Evolutionary conservation across 2,113 vertebrate genomes (phyloP).

Genomic region (Mellivora capensis): DNA sequence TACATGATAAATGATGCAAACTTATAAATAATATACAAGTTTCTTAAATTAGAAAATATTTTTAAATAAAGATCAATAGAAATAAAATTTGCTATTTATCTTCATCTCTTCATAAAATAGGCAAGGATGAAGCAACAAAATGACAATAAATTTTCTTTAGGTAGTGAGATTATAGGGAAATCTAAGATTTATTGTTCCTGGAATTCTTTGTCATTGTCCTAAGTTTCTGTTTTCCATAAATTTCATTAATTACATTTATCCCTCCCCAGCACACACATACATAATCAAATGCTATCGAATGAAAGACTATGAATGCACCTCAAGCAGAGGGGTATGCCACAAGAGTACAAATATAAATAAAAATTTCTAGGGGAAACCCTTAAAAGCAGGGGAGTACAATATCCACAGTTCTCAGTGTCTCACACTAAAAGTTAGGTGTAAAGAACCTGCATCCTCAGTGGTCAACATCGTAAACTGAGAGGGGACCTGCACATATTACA

Average conservation of each 20-base stretch:
- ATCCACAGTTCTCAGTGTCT: neutral
- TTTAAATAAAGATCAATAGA: neutral
- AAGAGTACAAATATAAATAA: neutral
- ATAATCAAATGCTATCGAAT: neutral
- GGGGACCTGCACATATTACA: neutral
- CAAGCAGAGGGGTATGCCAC: neutral
- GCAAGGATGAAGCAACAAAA: neutral
- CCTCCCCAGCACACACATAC: neutral
- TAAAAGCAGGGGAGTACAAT: neutral
- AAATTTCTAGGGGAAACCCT: neutral
- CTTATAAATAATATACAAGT: neutral
- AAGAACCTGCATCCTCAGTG: neutral
- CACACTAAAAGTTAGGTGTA: neutral
- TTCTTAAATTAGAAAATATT: neutral
- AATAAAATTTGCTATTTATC: neutral
- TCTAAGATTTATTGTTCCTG: neutral
- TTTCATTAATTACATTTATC: neutral
- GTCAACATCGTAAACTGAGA: neutral
- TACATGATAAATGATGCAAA: neutral
- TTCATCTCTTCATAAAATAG: neutral
- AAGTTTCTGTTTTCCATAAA: neutral
- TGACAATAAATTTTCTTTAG: neutral
- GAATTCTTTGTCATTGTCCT: neutral
- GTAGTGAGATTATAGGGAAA: neutral
- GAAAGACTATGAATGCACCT: neutral